Base-by-base conservation (phyloP, 1,140 invertebrate genomes). In the Limonius californicus region DNA sequence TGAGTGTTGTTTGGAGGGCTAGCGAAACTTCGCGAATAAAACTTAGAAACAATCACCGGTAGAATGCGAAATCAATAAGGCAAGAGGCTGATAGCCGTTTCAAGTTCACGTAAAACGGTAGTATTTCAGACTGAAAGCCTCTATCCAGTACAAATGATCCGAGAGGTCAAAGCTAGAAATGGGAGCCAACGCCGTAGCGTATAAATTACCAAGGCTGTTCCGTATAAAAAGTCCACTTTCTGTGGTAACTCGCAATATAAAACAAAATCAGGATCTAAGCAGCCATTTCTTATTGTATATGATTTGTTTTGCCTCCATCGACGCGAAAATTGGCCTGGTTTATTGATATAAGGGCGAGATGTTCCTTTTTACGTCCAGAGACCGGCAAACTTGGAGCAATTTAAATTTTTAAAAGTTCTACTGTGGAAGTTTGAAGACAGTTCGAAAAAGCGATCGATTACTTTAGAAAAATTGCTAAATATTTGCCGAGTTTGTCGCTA, bases 31-130 rank as follows among this genome's bases (percentile, higher is more conserved):
- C 30, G n/a, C 23, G 58, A 59, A 9, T 32, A 39, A 14, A 39
- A 39, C 50, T 61, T 61, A 43, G 27, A 67, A 59, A 63, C 61
- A 67, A 67, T 69, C 47, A 61, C 39, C 63, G 47, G 19, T 54
- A 32, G 64, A 62, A 68, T 63, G 43, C 59, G 47, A 63, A 69
- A 67, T 65, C 66, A 62, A 67, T 68, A 70, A 63, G 47, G 30
- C 62, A 64, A 62, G 45, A 57, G 21, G 27, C 45, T 57, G 53
- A 69, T 67, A 59, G 60, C 68, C 57, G 23, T 54, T 65, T 63
- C 63, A 64, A 64, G 65, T 67, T 65, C 68, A 63, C 68, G 65
- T 69, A 69, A 67, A 69, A 65, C 45, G 65, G 54, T 67, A 64
- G 62, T 69, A 69, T 69, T 69, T 69, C 67, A 69, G 57, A 55